phyloP scores from a whole-genome alignment of 2,888 invertebrate genomes.

The Euzetes globulus region DNA sequence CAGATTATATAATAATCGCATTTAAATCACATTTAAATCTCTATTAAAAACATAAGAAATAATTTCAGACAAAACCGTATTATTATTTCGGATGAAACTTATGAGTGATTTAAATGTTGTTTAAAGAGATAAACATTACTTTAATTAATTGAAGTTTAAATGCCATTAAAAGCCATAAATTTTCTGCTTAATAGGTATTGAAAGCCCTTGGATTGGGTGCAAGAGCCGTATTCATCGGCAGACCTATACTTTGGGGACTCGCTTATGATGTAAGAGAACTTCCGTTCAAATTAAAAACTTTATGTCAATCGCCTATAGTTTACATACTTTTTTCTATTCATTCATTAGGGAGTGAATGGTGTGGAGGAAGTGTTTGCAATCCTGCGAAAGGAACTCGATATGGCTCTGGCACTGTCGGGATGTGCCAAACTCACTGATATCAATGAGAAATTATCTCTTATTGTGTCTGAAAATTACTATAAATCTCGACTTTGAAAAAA shows the following conservation, averaged over 20 bases:
- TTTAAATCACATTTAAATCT: constrained; percentile 2
- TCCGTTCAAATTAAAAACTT: background rate
- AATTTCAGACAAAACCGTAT: background rate
- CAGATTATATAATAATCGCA: background rate
- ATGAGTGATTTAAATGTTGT: background rate
- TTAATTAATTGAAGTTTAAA: too few species aligned
- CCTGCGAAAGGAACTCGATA: constrained; percentile 65
- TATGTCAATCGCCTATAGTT: background rate
- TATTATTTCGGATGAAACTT: background rate
- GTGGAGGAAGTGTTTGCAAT: constrained; percentile 64
- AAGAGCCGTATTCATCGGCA: constrained; percentile 63
- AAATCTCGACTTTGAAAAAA: constrained; percentile 11
- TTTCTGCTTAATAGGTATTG: constrained; percentile 22
- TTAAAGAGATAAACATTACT: too few species aligned
- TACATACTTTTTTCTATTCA: constrained; percentile 17
- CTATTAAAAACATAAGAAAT: background rate
- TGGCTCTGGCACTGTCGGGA: constrained; percentile 63
- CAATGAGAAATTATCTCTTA: constrained; percentile 45
- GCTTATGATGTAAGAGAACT: constrained; percentile 53
- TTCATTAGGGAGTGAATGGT: constrained; percentile 62
- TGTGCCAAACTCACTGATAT: constrained; percentile 59
- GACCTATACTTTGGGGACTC: constrained; percentile 78
- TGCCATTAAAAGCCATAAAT: background rate
- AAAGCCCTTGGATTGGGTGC: constrained; percentile 40
- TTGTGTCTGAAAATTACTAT: constrained; percentile 29